Evolutionary conservation across 2,797 vertebrate species (phyloP).

Genomic region (Darevskia nairensis): DNA sequence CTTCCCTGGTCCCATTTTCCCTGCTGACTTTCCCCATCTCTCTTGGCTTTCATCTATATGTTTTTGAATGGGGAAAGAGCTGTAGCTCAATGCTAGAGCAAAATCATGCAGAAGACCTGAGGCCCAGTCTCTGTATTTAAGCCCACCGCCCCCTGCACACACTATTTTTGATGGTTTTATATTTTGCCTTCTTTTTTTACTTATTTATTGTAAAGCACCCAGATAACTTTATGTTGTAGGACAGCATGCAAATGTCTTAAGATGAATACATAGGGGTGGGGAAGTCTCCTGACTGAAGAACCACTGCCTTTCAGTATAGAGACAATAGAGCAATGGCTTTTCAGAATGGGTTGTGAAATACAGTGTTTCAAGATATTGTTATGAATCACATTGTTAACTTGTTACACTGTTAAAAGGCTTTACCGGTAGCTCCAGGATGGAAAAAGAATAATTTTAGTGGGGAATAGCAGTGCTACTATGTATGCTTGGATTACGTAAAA

Average conservation of each 20-base stretch:
- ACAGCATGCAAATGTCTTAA: too few relatives aligned
- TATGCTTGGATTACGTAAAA: slow-evolving; percentile 1
- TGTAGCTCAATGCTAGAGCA: neutral
- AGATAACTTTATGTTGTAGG: too few relatives aligned
- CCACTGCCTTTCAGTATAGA: neutral
- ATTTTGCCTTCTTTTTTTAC: too few relatives aligned
- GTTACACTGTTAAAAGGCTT: neutral
- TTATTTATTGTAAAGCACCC: too few relatives aligned
- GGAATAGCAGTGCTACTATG: neutral
- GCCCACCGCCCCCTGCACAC: too few relatives aligned
- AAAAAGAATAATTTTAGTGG: neutral
- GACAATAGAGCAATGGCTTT: neutral
- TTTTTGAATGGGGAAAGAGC: neutral
- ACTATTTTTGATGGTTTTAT: too few relatives aligned
- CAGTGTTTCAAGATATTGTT: neutral
- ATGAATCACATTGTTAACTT: too few relatives aligned
- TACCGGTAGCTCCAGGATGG: neutral
- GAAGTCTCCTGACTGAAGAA: neutral
- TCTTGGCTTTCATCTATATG: neutral
- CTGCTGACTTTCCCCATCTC: neutral
- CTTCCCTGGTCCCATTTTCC: neutral
- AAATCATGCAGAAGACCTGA: neutral
- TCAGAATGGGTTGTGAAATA: neutral
- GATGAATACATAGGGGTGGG: neutral
- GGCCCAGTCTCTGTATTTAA: neutral